phyloP scores from a whole-genome alignment of 92 coral and sea anemone species.

The Epizoanthus fatuus region DNA sequence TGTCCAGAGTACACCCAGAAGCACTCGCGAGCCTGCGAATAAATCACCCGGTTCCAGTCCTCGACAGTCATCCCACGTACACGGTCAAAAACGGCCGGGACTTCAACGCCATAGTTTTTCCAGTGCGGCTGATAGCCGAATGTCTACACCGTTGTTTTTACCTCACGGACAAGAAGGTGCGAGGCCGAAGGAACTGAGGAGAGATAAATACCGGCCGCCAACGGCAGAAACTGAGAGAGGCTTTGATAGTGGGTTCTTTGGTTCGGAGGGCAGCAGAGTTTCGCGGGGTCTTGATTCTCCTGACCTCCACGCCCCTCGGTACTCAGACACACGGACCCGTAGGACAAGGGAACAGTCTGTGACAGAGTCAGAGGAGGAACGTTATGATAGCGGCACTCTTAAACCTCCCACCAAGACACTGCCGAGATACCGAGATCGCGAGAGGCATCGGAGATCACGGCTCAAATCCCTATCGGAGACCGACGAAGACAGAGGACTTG shows the following conservation, averaged over 20 bases:
- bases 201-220: slow-evolving; percentile 73
- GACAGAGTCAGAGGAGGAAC: slow-evolving; percentile 85
- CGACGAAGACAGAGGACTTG: slow-evolving; percentile 85
- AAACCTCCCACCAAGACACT: slow-evolving; percentile 62
- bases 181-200: slow-evolving; percentile 71
- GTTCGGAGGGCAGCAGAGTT: slow-evolving; percentile 97
- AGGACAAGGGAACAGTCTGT: slow-evolving; percentile 76
- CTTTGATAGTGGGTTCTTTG: slow-evolving; percentile 97
- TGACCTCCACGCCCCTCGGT: slow-evolving; percentile 61
- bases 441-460: slow-evolving; percentile 71
- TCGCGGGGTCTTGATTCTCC: slow-evolving; percentile 90
- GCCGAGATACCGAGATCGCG: slow-evolving; percentile 67
- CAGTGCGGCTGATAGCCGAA: slow-evolving; percentile 90
- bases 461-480: slow-evolving; percentile 91
- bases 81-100: slow-evolving; percentile 57
- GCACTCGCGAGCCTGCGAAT: slow-evolving; percentile 44
- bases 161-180: slow-evolving; percentile 79
- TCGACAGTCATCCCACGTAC: slow-evolving; percentile 35
- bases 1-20: slow-evolving; percentile 76
- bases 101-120: slow-evolving; percentile 89
- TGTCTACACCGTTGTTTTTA: slow-evolving; percentile 94
- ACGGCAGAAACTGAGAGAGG: slow-evolving; percentile 92
- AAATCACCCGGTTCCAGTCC: slow-evolving; percentile 77
- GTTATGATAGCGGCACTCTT: slow-evolving; percentile 50
- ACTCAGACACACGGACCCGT: slow-evolving; percentile 52